Conservation (phyloP, 2,888 invertebrate species). For the Platycheirus rosarum region DNA sequence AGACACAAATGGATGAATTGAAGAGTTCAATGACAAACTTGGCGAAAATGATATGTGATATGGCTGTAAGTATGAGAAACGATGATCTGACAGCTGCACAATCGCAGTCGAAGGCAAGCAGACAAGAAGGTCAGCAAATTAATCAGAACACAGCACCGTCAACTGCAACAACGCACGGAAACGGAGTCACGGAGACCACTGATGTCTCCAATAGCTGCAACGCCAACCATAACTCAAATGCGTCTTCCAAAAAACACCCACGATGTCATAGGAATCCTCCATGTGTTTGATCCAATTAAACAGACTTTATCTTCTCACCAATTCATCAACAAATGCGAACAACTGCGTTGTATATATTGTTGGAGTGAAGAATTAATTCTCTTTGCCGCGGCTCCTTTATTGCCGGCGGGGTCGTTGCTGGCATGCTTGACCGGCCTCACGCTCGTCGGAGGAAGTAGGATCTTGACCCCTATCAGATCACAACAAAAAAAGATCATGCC, state of each 20-base stretch:
- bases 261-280: background rate
- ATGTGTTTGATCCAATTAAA: conserved; percentile 27
- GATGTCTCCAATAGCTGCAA: no score
- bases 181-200: no score
- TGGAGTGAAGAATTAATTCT: conserved; percentile 41
- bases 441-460: no score
- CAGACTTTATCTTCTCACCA: conserved; percentile 4
- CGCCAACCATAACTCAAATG: background rate
- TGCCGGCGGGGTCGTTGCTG: no score
- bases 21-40: background rate
- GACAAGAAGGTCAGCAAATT: background rate
- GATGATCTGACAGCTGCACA: no score
- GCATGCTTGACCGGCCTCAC: no score
- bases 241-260: background rate
- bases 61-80: background rate
- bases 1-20: background rate
- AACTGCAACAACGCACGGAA: background rate
- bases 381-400: no score
- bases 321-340: conserved; percentile 27
- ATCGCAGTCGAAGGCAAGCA: background rate
- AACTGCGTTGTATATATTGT: conserved; percentile 17
- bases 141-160: background rate
- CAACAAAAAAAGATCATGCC: no score
- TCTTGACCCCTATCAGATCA: no score
- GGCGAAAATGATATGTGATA: background rate